Evolutionary conservation across 2,888 invertebrate genomes (phyloP).

Genomic region (Orchesella flavescens): DNA sequence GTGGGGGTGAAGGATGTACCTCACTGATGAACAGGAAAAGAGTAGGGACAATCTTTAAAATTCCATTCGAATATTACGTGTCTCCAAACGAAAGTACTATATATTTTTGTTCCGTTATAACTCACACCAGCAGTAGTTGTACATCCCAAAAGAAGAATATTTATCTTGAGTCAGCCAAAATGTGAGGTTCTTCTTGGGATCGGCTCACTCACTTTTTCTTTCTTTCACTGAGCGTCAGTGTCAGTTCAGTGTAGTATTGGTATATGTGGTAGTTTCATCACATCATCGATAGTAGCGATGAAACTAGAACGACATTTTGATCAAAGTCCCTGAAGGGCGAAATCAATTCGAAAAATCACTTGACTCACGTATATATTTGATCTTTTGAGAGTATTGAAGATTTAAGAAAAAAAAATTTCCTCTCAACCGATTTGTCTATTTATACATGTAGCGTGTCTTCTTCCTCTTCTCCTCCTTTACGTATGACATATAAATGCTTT

Average conservation of each 20-base stretch:
- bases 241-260: background rate
- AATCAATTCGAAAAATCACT: constrained; percentile 60
- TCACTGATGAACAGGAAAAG: constrained; percentile 6
- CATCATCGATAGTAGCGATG: constrained; percentile 12
- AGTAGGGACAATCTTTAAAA: constrained; percentile 27
- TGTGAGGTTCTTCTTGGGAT: too few relatives aligned
- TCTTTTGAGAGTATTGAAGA: constrained; percentile 49
- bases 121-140: too few relatives aligned
- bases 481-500: background rate
- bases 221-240: background rate
- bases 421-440: background rate
- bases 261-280: too few relatives aligned
- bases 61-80: constrained; percentile 25
- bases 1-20: background rate
- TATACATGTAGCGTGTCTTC: background rate
- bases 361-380: constrained; percentile 55
- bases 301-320: constrained; percentile 56
- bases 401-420: constrained; percentile 20
- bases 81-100: constrained; percentile 27
- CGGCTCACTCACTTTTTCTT: constrained; percentile 30
- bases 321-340: constrained; percentile 57
- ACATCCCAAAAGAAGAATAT: too few relatives aligned
- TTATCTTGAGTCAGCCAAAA: too few relatives aligned
- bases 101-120: background rate
- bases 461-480: too few relatives aligned